Percentiles rank a stretch among this genome's conserved stretches.
phyloP scores from a whole-genome alignment of 1,140 invertebrate genomes.

The Drosophila subpulchrella region DNA sequence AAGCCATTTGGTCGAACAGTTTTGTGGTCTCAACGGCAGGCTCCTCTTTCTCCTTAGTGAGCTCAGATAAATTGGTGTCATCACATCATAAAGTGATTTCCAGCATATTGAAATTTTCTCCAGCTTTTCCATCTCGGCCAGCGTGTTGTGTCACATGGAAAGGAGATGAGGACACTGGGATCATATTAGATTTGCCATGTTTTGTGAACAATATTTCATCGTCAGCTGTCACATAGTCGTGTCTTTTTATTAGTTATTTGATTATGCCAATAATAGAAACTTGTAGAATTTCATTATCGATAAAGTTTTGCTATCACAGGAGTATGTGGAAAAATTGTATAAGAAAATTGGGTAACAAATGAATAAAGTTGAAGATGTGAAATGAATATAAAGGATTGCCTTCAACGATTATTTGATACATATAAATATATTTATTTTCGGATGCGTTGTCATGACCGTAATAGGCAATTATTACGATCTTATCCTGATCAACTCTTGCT shows the following conservation, averaged over 20 bases:
- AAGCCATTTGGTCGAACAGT: slow-evolving; percentile 21
- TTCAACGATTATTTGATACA: neutral
- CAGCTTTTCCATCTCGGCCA: slow-evolving; percentile 26
- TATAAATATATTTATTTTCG: neutral
- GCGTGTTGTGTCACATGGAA: slow-evolving; percentile 33
- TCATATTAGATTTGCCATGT: slow-evolving; percentile 64
- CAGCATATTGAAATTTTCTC: slow-evolving; percentile 80
- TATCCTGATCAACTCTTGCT: slow-evolving; percentile 30
- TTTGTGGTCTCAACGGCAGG: slow-evolving; percentile 24
- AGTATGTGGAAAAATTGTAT: slow-evolving; percentile 39
- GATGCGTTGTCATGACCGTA: neutral
- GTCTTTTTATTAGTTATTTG: slow-evolving; percentile 69
- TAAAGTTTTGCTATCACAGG: slow-evolving; percentile 51
- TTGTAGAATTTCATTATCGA: slow-evolving; percentile 74
- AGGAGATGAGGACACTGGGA: slow-evolving; percentile 21
- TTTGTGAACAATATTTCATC: slow-evolving; percentile 78
- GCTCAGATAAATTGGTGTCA: slow-evolving; percentile 81
- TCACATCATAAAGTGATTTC: slow-evolving; percentile 84
- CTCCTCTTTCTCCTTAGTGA: slow-evolving; percentile 3
- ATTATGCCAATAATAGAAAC: slow-evolving; percentile 80
- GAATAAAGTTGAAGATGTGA: slow-evolving; percentile 7
- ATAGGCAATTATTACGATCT: slow-evolving; percentile 34
- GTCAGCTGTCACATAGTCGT: slow-evolving; percentile 59
- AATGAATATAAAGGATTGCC: slow-evolving; percentile 9
- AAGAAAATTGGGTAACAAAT: slow-evolving; percentile 9